Percentiles rank a stretch among this genome's conserved stretches.
Conservation (phyloP, 2,888 invertebrate species). For the Pseudeuparius sepicola region DNA sequence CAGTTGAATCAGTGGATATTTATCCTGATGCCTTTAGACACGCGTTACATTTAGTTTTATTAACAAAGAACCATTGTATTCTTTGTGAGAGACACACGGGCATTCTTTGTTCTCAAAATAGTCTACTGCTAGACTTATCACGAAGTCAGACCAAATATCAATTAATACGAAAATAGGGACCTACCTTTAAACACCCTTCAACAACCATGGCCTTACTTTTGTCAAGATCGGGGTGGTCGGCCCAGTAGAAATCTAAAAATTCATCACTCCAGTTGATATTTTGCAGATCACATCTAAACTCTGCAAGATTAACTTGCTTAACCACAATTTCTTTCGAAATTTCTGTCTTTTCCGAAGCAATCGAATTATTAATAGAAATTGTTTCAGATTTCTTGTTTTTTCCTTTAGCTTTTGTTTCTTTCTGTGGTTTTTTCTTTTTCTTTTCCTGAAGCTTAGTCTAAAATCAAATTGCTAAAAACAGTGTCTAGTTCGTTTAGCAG, state of each 20-base stretch:
- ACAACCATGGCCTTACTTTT: conserved; percentile 31
- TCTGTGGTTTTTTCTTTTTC: conserved; percentile 20
- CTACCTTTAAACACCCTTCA: conserved; percentile 33
- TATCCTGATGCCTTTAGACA: no score
- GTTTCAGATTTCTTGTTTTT: conserved; percentile 5
- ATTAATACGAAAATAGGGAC: no score
- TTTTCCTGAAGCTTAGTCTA: conserved; percentile 36
- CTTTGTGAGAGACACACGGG: no score
- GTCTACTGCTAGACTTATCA: no score
- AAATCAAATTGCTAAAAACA: conserved; percentile 12
- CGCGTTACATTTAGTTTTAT: no score
- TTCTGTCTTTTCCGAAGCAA: conserved; percentile 2
- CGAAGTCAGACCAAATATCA: no score
- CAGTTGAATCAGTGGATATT: no score
- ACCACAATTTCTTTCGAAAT: conserved; percentile 29
- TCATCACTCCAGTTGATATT: conserved; percentile 46
- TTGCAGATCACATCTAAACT: conserved; percentile 41
- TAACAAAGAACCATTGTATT: no score
- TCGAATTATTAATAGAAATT: conserved; percentile 1
- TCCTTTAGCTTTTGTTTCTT: conserved; percentile 7
- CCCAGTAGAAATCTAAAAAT: conserved; percentile 48
- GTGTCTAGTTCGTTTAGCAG: background rate
- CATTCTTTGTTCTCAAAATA: no score
- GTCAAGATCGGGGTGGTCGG: conserved; percentile 34
- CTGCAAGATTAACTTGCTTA: conserved; percentile 38